Evolutionary conservation across 2,797 vertebrate genomes (phyloP).

Genomic region (Typhlichthys eigenmanni): DNA sequence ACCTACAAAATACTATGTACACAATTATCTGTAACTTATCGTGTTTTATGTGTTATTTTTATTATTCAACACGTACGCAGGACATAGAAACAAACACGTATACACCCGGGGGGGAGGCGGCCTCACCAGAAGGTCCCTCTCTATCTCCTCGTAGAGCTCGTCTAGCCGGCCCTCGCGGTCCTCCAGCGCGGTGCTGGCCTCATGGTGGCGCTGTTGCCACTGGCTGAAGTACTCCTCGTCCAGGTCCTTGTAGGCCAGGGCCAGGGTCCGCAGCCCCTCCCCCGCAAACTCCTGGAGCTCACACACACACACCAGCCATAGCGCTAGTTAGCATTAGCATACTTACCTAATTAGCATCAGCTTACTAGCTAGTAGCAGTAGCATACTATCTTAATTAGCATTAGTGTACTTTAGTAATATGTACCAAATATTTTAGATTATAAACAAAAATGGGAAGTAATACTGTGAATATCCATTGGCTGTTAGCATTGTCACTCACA

Average conservation of each 20-base stretch:
- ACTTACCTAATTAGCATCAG: no score
- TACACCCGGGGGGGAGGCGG: not conserved
- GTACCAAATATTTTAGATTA: no score
- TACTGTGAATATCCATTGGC: no score
- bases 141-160: constrained; percentile 88
- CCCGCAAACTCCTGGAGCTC: constrained; percentile 89
- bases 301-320: constrained; percentile 4
- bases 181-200: constrained; percentile 83
- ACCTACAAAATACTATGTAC: no score
- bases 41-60: no score
- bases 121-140: constrained; percentile 86
- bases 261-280: constrained; percentile 89
- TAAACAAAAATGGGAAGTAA: no score
- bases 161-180: constrained; percentile 82
- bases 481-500: no score
- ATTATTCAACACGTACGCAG: no score
- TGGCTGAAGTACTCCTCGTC: constrained; percentile 79
- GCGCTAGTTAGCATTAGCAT: not conserved
- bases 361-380: no score
- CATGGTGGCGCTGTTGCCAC: constrained; percentile 85
- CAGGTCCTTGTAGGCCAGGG: constrained; percentile 87
- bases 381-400: no score
- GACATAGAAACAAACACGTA: not conserved
- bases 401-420: no score
- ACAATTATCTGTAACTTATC: no score